phyloP scores from a whole-genome alignment of 2,888 invertebrate genomes.

The Diadegma fenestrale region DNA sequence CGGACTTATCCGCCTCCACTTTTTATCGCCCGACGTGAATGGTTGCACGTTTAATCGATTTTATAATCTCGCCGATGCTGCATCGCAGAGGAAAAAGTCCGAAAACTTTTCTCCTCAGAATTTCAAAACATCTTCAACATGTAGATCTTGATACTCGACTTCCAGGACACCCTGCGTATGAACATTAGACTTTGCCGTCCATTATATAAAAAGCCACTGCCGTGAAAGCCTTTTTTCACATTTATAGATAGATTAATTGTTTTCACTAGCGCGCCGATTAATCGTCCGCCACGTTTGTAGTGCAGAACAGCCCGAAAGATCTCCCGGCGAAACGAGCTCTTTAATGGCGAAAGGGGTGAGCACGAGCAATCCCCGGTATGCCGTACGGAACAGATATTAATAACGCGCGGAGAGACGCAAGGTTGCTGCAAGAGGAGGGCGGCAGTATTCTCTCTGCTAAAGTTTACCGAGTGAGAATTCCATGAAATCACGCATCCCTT shows the following conservation, averaged over 20 bases:
- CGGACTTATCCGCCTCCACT: neutral
- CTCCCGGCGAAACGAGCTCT: conserved; percentile 46
- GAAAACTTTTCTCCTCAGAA: neutral
- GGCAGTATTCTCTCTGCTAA: conserved; percentile 54
- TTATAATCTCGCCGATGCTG: neutral
- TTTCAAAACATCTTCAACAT: neutral
- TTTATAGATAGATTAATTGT: conserved; percentile 37
- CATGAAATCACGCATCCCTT: conserved; percentile 62
- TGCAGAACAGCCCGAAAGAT: conserved; percentile 26
- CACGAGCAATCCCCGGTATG: conserved; percentile 61
- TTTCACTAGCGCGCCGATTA: conserved; percentile 43
- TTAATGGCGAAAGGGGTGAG: conserved; percentile 44
- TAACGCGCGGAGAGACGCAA: conserved; percentile 48
- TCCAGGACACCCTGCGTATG: neutral
- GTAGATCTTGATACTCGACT: neutral
- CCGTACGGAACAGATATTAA: conserved; percentile 65
- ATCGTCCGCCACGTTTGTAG: conserved; percentile 49
- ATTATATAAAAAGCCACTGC: conserved; percentile 4
- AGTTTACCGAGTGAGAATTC: conserved; percentile 63
- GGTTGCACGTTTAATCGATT: neutral
- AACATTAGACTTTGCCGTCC: neutral
- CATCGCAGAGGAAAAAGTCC: neutral
- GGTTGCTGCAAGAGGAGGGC: neutral
- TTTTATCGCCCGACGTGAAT: neutral
- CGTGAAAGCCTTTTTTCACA: conserved; percentile 23